These are phyloP conservation scores for Octopus bimaculoides DNA, from an alignment of 1,140 invertebrate genomes.

Conservation along the genomic window DNA sequence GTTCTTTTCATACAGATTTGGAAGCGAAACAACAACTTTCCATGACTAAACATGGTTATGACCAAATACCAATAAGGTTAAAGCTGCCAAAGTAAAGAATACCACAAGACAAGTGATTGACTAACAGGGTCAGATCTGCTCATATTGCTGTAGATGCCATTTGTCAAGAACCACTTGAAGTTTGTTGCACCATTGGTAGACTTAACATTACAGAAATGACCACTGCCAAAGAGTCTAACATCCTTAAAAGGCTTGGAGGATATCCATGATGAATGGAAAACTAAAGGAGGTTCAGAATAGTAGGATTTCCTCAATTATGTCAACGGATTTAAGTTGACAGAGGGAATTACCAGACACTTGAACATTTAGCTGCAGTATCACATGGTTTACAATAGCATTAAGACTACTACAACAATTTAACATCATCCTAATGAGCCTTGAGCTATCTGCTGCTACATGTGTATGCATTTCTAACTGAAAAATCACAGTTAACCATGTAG, in stretches of 20 bases:
- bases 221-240: conserved; percentile 3
- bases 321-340: too few species aligned
- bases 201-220: not conserved
- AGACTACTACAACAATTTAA: too few species aligned
- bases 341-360: too few species aligned
- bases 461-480: too few species aligned
- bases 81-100: conserved; percentile 4
- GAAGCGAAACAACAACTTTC: not conserved
- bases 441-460: too few species aligned
- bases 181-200: conserved; percentile 7
- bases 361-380: too few species aligned
- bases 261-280: conserved; percentile 4
- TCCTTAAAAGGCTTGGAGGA: not conserved
- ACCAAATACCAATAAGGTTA: conserved; percentile 1
- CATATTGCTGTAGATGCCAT: conserved; percentile 7
- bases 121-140: conserved; percentile 3
- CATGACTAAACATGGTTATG: conserved; percentile 7
- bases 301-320: conserved; percentile 1
- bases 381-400: too few species aligned
- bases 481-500: too few species aligned
- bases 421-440: too few species aligned
- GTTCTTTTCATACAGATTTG: conserved; percentile 1
- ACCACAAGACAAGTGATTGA: not conserved
- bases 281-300: not conserved
- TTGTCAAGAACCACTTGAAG: conserved; percentile 1